Evolutionary conservation across 2,113 vertebrate species (phyloP), one percentile per base, ranked within the genome.

Genomic region (Phalacrocorax pelagicus): DNA sequence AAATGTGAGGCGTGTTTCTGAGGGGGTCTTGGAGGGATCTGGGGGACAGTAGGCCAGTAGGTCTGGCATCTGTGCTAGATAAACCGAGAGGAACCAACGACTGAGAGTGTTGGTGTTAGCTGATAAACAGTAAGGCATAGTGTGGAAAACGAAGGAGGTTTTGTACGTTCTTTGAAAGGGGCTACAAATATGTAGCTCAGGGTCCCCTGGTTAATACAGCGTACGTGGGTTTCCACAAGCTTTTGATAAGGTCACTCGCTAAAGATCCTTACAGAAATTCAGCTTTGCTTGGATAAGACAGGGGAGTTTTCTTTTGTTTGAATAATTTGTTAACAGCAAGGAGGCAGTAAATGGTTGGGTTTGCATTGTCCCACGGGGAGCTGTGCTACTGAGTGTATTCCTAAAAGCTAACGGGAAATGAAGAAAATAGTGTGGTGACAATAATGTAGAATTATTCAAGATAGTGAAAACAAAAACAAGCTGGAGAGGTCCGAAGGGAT

Each of bases 211-310:
- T 72, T 90, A 57, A 49, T n/a, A 27, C 15, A 44, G 27, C 0
- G 0, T 44, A 11, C 0, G 0, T 71, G n/a, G n/a, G 18, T 67
- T 93, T 83, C 47, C 23, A 71, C 46, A 62, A 47, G 40, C 23
- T 80, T 86, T 65, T 47, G 14, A 12, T 59, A 72, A 83, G 47
- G 29, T n/a, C 61, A 38, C 16, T 51, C 21, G 12, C 22, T 77
- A 18, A 65, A 65, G 29, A 47, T n/a, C 46, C 40, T 52, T 49
- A 51, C 7, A 58, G 69, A 59, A 87, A 81, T 7, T 8, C 16
- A 69, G 30, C 30, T 87, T 74, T 70, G 20, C 34, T 61, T 16
- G 17, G 14, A 12, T 46, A 29, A 92, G 24, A 61, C 61, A 8
- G 21, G 7, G 22, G 61, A 72, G 62, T 70, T 54, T 13, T 38